phyloP scores from a whole-genome alignment of 2,888 invertebrate genomes.

The Drosophila testacea region DNA sequence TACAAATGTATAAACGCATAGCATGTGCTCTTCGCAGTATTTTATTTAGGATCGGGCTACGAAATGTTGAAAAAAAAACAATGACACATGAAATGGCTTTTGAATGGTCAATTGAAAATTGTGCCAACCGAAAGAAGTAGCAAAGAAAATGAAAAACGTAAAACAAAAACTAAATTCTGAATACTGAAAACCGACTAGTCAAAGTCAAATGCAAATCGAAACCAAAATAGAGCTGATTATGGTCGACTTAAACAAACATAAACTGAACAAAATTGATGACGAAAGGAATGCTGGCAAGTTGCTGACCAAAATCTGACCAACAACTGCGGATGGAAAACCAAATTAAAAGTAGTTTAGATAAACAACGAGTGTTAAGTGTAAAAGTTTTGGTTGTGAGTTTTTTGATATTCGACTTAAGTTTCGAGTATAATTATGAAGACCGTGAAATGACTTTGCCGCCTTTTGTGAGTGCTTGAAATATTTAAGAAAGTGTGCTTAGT shows the following conservation, averaged over 20 bases:
- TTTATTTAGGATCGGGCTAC: conserved; percentile 83
- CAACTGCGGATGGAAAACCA: conserved; percentile 15
- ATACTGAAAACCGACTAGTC: conserved; percentile 21
- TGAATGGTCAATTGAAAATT: conserved; percentile 78
- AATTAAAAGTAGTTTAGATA: conserved; percentile 43
- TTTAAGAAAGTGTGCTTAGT: conserved; percentile 57
- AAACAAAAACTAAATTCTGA: conserved; percentile 11
- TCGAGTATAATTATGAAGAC: conserved; percentile 48
- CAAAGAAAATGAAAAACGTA: not conserved
- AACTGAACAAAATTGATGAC: conserved; percentile 35
- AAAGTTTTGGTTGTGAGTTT: conserved; percentile 48
- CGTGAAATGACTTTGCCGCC: conserved; percentile 55
- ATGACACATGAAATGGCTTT: conserved; percentile 84
- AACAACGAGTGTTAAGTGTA: conserved; percentile 50
- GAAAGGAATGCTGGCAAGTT: conserved; percentile 19
- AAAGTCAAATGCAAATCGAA: conserved; percentile 48
- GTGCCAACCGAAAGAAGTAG: conserved; percentile 53
- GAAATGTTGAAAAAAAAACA: conserved; percentile 79
- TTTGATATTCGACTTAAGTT: conserved; percentile 26
- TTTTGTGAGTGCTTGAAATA: conserved; percentile 59
- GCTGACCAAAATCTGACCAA: conserved; percentile 30
- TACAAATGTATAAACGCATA: conserved; percentile 52
- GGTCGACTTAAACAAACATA: conserved; percentile 26
- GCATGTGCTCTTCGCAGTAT: conserved; percentile 73
- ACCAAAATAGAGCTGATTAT: conserved; percentile 56